A percentile compares a stretch with the other conserved stretches of the same genome.
Conservation (phyloP, 2,888 invertebrate species). For the Acanthococcus lagerstroemiae region DNA sequence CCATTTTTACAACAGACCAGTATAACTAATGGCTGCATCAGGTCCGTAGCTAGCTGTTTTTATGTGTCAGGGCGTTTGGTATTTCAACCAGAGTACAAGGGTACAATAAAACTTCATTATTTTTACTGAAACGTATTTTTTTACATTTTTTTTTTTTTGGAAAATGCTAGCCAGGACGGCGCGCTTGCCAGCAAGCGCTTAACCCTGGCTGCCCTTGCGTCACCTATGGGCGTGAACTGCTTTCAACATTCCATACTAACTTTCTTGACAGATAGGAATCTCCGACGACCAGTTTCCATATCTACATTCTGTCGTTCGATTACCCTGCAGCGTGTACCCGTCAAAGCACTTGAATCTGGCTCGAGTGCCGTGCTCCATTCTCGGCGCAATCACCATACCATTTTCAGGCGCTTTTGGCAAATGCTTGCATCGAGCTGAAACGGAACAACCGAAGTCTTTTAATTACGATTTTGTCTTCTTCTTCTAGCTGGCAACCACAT, state of each 20-base stretch:
- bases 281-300: slow-evolving; percentile 93
- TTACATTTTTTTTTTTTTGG: not conserved
- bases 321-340: slow-evolving; percentile 69
- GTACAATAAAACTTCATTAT: too few species aligned
- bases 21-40: too few species aligned
- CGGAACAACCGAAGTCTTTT: not conserved
- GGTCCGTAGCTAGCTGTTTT: too few species aligned
- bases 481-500: not conserved
- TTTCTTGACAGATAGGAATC: slow-evolving; percentile 73
- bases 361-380: slow-evolving; percentile 92
- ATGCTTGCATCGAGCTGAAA: slow-evolving; percentile 58
- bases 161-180: not conserved
- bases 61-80: too few species aligned
- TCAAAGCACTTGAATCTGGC: slow-evolving; percentile 90
- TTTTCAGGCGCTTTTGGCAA: slow-evolving; percentile 79
- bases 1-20: too few species aligned
- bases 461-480: not conserved
- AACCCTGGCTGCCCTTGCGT: not conserved
- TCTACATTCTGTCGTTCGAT: slow-evolving; percentile 72
- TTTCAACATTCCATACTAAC: slow-evolving; percentile 40
- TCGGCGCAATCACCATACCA: slow-evolving; percentile 93
- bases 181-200: not conserved
- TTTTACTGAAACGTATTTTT: too few species aligned
- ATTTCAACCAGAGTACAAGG: too few species aligned
- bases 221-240: not conserved